Base-by-base conservation (phyloP, 2,797 vertebrate genomes). In the Chloroceryle inda region DNA sequence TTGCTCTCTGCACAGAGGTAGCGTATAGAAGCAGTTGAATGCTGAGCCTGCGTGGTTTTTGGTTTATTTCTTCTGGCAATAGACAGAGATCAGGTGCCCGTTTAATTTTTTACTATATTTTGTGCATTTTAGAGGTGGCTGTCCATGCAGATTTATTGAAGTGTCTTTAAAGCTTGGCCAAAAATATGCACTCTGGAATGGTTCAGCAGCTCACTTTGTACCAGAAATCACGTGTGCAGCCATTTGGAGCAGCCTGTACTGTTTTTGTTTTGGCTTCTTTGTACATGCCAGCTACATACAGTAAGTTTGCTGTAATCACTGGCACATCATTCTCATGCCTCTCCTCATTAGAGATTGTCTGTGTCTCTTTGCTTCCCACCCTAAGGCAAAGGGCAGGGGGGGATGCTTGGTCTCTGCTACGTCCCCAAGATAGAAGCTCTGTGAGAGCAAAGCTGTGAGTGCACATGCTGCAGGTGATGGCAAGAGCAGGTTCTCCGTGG, bases 391-490 rank as follows among this genome's bases (percentile, higher is more conserved):
- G 56, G 31, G 29, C 37, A 61, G 24, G 11, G 33, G 14, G 11
- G 0, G 19, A 37, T n/a, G 29, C 27, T 55, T 40, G 7, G 24
- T 33, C 42, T 59, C n/a, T 4, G 0, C 27, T 74, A 0, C 27
- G 45, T 50, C 18, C 42, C 11, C 7, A 9, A 16, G 8, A 44
- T 14, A n/a, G 44, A 44, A 82, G 20, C 29, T 58, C 75, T 14
- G 10, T 35, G 33, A n/a, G n/a, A 77, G 40, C 66, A 23, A n/a
- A 68, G 31, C 33, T 8, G 6, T 17, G 63, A 26, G n/a, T 5
- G 17, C 31, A 6, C 2, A 0, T 9, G 13, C 21, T 71, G 12
- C 0, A 2, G 44, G 37, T 0, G 0, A 26, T 8, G 42, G 20
- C 4, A 38, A 17, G 33, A 61, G 42, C 22, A 47, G 42, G 14